These are phyloP conservation scores for Anodontia alba DNA, from an alignment of 2,888 invertebrate species.

Conservation along the genomic window DNA sequence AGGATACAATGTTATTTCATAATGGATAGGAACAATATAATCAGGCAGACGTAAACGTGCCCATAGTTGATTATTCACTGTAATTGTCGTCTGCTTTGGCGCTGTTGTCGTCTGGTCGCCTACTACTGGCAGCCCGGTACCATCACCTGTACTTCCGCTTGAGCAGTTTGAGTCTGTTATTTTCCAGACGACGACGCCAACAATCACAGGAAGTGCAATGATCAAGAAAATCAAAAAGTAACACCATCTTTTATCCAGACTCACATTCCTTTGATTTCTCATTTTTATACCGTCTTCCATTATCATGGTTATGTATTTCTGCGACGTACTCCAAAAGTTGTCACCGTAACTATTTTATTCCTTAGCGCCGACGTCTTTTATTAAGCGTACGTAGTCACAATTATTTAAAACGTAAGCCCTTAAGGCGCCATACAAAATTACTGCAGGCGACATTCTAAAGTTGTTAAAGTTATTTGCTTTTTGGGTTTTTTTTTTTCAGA, in stretches of 20 bases:
- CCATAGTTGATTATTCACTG: slow-evolving; percentile 72
- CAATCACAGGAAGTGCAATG: slow-evolving; percentile 68
- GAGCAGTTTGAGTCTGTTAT: slow-evolving; percentile 57
- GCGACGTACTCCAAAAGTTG: too few relatives aligned
- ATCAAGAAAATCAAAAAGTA: slow-evolving; percentile 68
- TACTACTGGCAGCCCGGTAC: background rate
- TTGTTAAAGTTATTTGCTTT: too few relatives aligned
- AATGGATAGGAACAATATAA: slow-evolving; percentile 88
- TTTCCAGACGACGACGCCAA: slow-evolving; percentile 74
- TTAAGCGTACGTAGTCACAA: too few relatives aligned
- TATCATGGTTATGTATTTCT: too few relatives aligned
- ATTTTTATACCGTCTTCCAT: background rate
- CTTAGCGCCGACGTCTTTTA: too few relatives aligned
- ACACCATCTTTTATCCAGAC: slow-evolving; percentile 60
- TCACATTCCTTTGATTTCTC: slow-evolving; percentile 22
- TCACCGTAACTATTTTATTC: too few relatives aligned
- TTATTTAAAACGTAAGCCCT: too few relatives aligned
- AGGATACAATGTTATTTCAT: slow-evolving; percentile 90
- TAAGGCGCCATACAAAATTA: too few relatives aligned
- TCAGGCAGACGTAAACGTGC: slow-evolving; percentile 87
- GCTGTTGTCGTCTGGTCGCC: slow-evolving; percentile 23
- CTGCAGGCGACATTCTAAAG: too few relatives aligned
- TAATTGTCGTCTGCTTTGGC: slow-evolving; percentile 27
- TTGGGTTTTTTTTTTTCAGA: too few relatives aligned
- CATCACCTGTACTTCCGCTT: background rate